Evolutionary conservation across 1,140 invertebrate genomes (phyloP), one percentile per base, ranked within the genome.

Genomic region (Drosophila pseudoananassae): DNA sequence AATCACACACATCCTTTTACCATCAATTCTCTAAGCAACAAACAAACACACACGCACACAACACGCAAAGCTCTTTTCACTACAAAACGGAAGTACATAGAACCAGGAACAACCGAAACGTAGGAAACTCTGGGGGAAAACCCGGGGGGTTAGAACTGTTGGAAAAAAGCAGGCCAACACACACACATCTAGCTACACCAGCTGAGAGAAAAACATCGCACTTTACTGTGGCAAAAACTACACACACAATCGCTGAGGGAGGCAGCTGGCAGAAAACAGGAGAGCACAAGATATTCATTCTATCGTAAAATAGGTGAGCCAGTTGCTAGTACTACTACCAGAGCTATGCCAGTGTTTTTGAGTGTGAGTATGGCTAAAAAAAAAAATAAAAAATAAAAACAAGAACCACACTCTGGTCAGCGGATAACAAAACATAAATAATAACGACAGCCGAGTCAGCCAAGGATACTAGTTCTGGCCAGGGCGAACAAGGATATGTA

Each of bases 341-440:
- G 58, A 10, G 31, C 31, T 31, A 8, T 31, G 8, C 31, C 31
- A 31, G 8, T 31, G 8, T 9, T 31, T 31, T 31, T 64, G 31
- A 57, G 29, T 59, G 38, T 60, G 54, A 45, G 52, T 53, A 63
- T 59, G 63, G 64, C 31, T 47, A 47, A 10, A 14, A 43, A 43
- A 43, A 43, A 43, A 57, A 75, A 69, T 20, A 3, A 20, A 20
- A 20, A 20, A 20, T 20, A 20, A 83, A 75, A 78, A 71, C 69
- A 87, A 88, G 64, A 70, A 66, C 78, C 81, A 82, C 57, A 76
- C 83, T 90, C 83, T 90, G 88, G 87, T 82, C 87, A 88, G 83
- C 87, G 78, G 87, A 90, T 90, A 90, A 90, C 87, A 83, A 87
- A 87, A 80, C 87, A 90, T 90, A 90, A 90, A 90, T 90, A 90